Evolutionary conservation across 2,113 vertebrate species (phyloP).

Genomic region (Paradoxurus hermaphroditus): DNA sequence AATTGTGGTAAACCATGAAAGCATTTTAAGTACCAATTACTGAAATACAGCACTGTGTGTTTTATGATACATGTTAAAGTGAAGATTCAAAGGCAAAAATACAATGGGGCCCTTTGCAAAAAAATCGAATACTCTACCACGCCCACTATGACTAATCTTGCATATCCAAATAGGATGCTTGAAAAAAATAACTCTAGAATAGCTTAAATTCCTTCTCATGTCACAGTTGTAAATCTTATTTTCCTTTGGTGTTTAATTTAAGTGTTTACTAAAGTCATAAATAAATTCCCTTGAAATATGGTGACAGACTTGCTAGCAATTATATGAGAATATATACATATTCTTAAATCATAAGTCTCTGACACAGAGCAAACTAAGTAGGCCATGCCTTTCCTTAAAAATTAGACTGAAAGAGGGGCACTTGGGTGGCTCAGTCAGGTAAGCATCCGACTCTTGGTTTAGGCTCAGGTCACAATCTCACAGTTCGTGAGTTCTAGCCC

Average conservation of each 20-base stretch:
- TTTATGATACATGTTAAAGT: neutral
- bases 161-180: neutral
- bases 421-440: too few relatives aligned
- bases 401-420: neutral
- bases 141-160: neutral
- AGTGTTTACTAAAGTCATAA: conserved; percentile 35
- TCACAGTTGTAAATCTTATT: neutral
- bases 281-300: neutral
- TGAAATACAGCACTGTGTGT: neutral
- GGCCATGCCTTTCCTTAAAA: neutral
- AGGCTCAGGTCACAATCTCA: too few relatives aligned
- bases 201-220: neutral
- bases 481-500: too few relatives aligned
- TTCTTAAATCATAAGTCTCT: neutral
- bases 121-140: neutral
- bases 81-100: conserved; percentile 28
- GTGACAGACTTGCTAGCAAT: neutral
- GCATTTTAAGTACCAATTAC: neutral
- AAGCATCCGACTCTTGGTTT: too few relatives aligned
- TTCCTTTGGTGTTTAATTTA: neutral
- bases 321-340: neutral
- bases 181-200: neutral
- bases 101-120: neutral
- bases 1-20: neutral
- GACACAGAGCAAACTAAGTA: neutral